These are phyloP conservation scores for Tapirus indicus DNA, from an alignment of 2,797 vertebrate genomes.

Conservation along the genomic window DNA sequence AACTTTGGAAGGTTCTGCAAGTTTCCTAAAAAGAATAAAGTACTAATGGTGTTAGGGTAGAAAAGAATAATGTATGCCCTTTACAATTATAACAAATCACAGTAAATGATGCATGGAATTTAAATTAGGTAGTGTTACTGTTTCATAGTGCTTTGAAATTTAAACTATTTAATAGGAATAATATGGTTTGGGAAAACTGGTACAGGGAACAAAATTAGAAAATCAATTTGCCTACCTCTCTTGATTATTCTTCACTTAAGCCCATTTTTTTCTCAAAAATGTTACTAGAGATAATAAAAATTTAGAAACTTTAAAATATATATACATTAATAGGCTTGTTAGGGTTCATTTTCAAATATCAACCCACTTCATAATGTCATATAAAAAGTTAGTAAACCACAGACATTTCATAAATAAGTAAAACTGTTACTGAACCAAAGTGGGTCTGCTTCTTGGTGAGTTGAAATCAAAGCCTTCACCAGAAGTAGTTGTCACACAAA, in stretches of 20 bases:
- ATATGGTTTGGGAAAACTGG: not conserved
- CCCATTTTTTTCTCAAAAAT: not conserved
- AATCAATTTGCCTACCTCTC: not conserved
- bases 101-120: not conserved
- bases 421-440: no score
- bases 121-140: not conserved
- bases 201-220: not conserved
- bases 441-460: no score
- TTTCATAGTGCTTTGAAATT: constrained; percentile 30
- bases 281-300: not conserved
- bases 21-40: not conserved
- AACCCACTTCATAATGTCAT: not conserved
- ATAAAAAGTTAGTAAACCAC: not conserved
- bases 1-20: not conserved
- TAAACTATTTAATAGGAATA: not conserved
- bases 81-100: not conserved
- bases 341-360: not conserved
- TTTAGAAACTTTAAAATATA: not conserved
- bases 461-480: no score
- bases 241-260: not conserved
- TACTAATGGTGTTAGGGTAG: not conserved
- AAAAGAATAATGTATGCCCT: not conserved
- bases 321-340: not conserved
- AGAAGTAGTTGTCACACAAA: no score
- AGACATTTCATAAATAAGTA: not conserved